A percentile compares a stretch with the other conserved stretches of the same genome.
phyloP scores from a whole-genome alignment of 2,113 vertebrate genomes.

The Spea multiplicata region DNA sequence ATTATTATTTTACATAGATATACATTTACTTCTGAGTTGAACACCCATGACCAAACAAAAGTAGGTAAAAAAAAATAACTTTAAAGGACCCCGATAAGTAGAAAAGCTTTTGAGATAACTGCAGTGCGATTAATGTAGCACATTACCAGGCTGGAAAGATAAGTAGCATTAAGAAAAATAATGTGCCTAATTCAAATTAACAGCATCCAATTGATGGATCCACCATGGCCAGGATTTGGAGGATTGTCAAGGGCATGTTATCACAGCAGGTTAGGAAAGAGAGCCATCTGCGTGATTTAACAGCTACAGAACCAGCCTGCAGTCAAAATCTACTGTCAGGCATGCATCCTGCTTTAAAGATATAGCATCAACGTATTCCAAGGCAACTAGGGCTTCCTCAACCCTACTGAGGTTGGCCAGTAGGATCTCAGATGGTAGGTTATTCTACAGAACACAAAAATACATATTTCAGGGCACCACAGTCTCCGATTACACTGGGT shows the following conservation, averaged over 20 bases:
- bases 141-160: conserved; percentile 26
- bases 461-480: no score
- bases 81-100: conserved; percentile 33
- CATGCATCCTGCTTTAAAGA: no score
- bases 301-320: conserved; percentile 6
- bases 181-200: conserved; percentile 29
- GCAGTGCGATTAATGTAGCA: conserved; percentile 45
- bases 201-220: conserved; percentile 1
- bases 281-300: conserved; percentile 32
- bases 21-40: background rate
- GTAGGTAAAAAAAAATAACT: conserved; percentile 5
- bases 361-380: no score
- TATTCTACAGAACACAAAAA: no score
- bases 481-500: no score
- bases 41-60: conserved; percentile 4
- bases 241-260: conserved; percentile 47
- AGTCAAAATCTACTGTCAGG: background rate
- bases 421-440: no score
- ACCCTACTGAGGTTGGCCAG: no score
- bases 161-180: conserved; percentile 6
- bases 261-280: conserved; percentile 39
- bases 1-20: background rate
- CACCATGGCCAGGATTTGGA: conserved; percentile 46
- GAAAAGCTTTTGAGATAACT: conserved; percentile 42
- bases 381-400: no score